Evolutionary conservation across 2,888 invertebrate species (phyloP).

Genomic region (Thereva unica): DNA sequence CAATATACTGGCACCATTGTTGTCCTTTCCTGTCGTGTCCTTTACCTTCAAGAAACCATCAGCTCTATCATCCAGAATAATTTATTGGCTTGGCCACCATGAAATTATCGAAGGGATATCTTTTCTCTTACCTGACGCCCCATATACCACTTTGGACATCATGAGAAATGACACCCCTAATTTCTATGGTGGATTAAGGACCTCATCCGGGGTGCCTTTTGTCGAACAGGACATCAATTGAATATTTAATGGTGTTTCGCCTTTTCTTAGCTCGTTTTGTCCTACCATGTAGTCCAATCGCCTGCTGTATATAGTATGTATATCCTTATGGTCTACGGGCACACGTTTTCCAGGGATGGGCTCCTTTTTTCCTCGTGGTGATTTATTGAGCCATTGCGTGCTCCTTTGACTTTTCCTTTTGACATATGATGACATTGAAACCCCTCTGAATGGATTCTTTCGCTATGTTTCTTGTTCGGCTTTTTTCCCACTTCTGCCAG

Average conservation of each 20-base stretch:
- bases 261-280: conserved; percentile 1
- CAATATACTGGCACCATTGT: too few species aligned
- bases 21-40: too few species aligned
- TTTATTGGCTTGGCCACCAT: conserved; percentile 34
- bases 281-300: too few species aligned
- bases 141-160: conserved; percentile 2
- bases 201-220: conserved; percentile 29
- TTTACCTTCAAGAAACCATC: conserved; percentile 1
- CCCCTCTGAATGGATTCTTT: conserved; percentile 23
- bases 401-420: conserved; percentile 33
- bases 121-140: conserved; percentile 21
- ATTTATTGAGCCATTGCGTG: conserved; percentile 37
- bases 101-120: conserved; percentile 25
- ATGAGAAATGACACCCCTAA: conserved; percentile 30
- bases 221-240: conserved; percentile 35
- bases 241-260: conserved; percentile 32
- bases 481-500: conserved; percentile 28
- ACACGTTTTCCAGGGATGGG: conserved; percentile 26
- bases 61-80: conserved; percentile 19
- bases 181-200: conserved; percentile 29
- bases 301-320: too few species aligned
- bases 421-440: conserved; percentile 36
- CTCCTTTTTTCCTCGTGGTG: conserved; percentile 17
- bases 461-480: conserved; percentile 10
- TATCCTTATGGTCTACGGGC: conserved; percentile 9